Evolutionary conservation across 2,797 vertebrate species (phyloP), one percentile per base, ranked within the genome.

Genomic region (Dromococcyx pavoninus): DNA sequence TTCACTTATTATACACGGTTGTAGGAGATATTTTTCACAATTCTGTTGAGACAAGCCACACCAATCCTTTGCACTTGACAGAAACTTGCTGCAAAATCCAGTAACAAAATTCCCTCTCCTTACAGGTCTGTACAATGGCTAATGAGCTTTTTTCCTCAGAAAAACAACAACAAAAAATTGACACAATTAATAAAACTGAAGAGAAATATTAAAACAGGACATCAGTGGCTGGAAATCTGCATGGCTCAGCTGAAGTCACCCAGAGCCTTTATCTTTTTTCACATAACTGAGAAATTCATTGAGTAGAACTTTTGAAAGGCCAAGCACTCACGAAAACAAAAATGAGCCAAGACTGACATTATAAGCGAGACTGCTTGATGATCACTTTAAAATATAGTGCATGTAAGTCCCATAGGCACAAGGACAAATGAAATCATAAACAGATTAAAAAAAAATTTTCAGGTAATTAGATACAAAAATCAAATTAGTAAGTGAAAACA

Each of bases 381-480:
- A 23, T 6, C 1, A 0, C 35, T 48, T 77, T 15, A 51, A 67
- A 58, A n/a, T 16, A 32, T 1, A 60, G 54, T 0, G 0, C 5
- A 5, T 7, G 2, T 3, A 44, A 75, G 22, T 22, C 30, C 21
- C 66, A 30, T 11, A 12, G 11, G 69, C 17, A 43, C 12, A 46
- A 0, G 44, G 27, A 32, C 53, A 74, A 44, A 30, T 18, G 7
- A 77, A 44, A 33, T 1, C 17, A 7, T 25, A 43, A 77, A 58
- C 18, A 39, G 17, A 39, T 25, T 16, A 23, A 48, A 44, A 62
- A 7, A 17, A 30, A 93, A 51, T n/a, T 21, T 54, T 37, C 19
- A 57, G 23, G 17, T 12, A 83, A 89, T 60, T 30, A 71, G 5
- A 22, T 37, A 74, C 3, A 91, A 81, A 71, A 84, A n/a, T 32